Base-by-base conservation (phyloP, 2,797 vertebrate species). In the Enteromius thamalakanensis region DNA sequence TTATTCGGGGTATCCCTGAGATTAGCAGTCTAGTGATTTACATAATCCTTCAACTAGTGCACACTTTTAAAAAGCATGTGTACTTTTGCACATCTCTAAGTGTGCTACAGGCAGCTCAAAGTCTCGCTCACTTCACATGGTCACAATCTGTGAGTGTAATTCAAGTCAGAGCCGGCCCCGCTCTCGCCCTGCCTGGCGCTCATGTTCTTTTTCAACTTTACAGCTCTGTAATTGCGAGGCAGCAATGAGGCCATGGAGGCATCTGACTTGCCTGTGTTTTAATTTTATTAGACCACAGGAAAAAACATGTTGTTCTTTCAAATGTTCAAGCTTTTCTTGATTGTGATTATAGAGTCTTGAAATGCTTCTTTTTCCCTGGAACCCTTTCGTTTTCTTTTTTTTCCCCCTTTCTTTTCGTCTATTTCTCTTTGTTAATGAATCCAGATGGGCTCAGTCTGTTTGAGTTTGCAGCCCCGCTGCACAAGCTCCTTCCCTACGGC, bases 221-320 rank as follows among this genome's bases (percentile, higher is more conserved):
- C 93, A 92, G 93, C 92, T 94, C 92, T 94, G 87, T 95, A 96
- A 95, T 94, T 95, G 92, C 90, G 91, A 92, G 88, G 89, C 93
- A 91, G 92, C 90, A 91, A 80, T 68, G 68, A 93, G 92, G 90
- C 92, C 91, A 89, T 85, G 85, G 87, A 90, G 79, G 90, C 90
- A 93, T 93, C 91, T 90, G 91, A 94, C 89, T 79, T 90, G 92
- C 92, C 93, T 69, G 88, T 92, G 90, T 93, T 94, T 94, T 94
- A 92, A 94, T 94, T 95, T 95, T 94, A 95, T 94, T 94, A 95
- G 94, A 94, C 95, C 94, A 94, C 94, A 93, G 94, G 94, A 96
- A 95, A 95, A 94, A 95, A 95, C 93, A 95, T 94, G 94, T 95
- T 95, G 93, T 94, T 94, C 92, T 95, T 95, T 95, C 91, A 95